phyloP scores from a whole-genome alignment of 2,888 invertebrate species.

The Philhelius pedissequus region DNA sequence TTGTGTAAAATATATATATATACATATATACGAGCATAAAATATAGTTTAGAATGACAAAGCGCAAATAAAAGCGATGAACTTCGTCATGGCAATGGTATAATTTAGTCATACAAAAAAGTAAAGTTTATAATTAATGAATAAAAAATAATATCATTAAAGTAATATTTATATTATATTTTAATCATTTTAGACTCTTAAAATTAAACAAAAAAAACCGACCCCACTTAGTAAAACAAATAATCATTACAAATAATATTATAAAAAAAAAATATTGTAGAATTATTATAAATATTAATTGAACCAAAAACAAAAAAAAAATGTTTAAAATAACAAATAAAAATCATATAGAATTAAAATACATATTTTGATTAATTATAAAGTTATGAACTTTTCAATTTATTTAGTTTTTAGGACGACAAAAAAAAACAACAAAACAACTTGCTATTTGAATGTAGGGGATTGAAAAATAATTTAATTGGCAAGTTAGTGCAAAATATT shows the following conservation, averaged over 20 bases:
- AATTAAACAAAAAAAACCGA: background rate
- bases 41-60: background rate
- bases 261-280: conserved; percentile 6
- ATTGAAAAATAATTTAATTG: conserved; percentile 20
- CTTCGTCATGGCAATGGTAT: background rate
- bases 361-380: conserved; percentile 63
- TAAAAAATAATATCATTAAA: background rate
- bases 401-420: conserved; percentile 43
- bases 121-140: background rate
- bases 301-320: conserved; percentile 47
- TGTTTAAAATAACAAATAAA: background rate
- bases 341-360: conserved; percentile 10
- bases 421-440: background rate
- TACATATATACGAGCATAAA: background rate
- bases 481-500: conserved; percentile 62
- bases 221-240: background rate
- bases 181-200: background rate
- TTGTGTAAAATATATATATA: conserved; percentile 5
- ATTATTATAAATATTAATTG: conserved; percentile 28
- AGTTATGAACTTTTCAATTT: conserved; percentile 71
- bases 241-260: background rate
- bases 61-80: conserved; percentile 4
- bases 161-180: background rate
- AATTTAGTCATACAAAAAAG: background rate
- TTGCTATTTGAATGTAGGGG: conserved; percentile 27